These are phyloP conservation scores for Therioaphis trifolii DNA, from an alignment of 2,888 invertebrate genomes.

Conservation along the genomic window DNA sequence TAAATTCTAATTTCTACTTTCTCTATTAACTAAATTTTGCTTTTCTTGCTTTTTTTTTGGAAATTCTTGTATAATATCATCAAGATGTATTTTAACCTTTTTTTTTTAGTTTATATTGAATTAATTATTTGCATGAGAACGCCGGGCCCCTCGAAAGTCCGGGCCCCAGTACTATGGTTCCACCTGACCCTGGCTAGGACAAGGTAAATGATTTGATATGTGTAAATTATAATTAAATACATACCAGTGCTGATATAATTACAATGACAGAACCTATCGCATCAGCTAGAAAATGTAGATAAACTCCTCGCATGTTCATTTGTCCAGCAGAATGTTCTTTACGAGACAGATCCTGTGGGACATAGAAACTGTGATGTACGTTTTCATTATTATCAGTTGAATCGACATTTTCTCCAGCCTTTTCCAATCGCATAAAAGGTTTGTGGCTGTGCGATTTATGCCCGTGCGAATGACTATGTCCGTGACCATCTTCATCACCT, in stretches of 20 bases:
- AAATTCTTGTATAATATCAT: too few species aligned
- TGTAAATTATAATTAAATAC: conserved; percentile 64
- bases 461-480: conserved; percentile 76
- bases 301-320: conserved; percentile 99
- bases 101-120: too few species aligned
- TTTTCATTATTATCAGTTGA: conserved; percentile 79
- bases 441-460: conserved; percentile 73
- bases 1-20: too few species aligned
- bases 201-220: too few species aligned
- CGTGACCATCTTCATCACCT: conserved; percentile 66
- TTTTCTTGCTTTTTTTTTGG: too few species aligned
- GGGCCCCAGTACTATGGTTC: too few species aligned
- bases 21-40: too few species aligned
- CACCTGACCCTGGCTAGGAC: too few species aligned
- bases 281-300: conserved; percentile 96
- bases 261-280: conserved; percentile 95
- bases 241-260: conserved; percentile 81
- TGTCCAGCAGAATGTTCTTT: conserved; percentile 76
- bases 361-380: conserved; percentile 74
- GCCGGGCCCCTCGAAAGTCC: too few species aligned
- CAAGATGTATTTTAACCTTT: too few species aligned
- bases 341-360: conserved; percentile 68
- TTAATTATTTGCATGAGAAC: too few species aligned
- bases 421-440: conserved; percentile 73
- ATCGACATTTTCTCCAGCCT: conserved; percentile 66